Evolutionary conservation across 2,888 invertebrate species (phyloP).

Genomic region (Macropis europaea): DNA sequence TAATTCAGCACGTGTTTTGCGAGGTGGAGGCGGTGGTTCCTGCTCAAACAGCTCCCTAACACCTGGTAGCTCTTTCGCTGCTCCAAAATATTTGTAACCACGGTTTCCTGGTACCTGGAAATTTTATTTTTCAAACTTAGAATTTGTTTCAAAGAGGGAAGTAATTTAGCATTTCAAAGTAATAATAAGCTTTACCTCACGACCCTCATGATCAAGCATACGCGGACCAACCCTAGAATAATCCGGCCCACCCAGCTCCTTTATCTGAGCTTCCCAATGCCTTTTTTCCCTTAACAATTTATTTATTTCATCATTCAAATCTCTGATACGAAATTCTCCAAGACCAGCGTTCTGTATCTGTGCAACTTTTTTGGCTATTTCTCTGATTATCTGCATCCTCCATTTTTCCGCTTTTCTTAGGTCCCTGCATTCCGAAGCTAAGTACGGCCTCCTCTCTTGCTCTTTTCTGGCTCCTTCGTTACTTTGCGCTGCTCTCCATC

Average conservation of each 20-base stretch:
- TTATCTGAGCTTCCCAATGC: constrained; percentile 99
- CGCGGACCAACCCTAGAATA: constrained; percentile 94
- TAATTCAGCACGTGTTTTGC: constrained; percentile 96
- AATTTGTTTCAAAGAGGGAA: neutral
- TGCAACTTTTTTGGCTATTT: constrained; percentile 98
- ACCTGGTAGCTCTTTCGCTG: constrained; percentile 97
- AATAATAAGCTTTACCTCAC: constrained; percentile 82
- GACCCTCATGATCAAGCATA: constrained; percentile 95
- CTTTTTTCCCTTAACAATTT: constrained; percentile 96
- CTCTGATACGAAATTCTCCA: constrained; percentile 99
- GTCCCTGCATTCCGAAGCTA: constrained; percentile 97
- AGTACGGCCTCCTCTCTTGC: constrained; percentile 93
- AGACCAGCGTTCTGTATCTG: constrained; percentile 99
- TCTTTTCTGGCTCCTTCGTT: constrained; percentile 91
- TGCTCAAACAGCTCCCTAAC: constrained; percentile 98
- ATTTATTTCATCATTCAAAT: constrained; percentile 99
- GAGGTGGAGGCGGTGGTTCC: constrained; percentile 93
- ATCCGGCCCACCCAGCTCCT: constrained; percentile 96
- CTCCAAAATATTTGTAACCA: constrained; percentile 99
- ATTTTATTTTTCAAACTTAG: neutral
- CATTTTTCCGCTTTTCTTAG: constrained; percentile 97
- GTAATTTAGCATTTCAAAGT: neutral
- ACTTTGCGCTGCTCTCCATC: constrained; percentile 98
- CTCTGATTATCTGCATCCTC: constrained; percentile 97
- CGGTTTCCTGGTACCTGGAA: constrained; percentile 93